Percentiles rank a stretch among this genome's conserved stretches.
Conservation (phyloP, 30 jellyfish, hydroid and myxozoan species). For the Nemopilema nomurai region DNA sequence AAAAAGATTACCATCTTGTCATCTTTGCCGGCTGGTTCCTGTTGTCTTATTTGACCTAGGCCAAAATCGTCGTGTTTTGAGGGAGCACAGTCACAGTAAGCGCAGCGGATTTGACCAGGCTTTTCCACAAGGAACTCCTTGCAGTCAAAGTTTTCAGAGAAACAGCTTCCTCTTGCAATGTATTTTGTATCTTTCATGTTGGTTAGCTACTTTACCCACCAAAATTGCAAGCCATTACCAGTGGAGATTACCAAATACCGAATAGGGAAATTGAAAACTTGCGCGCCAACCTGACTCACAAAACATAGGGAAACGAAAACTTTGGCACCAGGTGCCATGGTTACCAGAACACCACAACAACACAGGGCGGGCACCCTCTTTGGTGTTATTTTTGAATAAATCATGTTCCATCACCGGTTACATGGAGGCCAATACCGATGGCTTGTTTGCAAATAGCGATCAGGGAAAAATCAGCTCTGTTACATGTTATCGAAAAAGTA, state of each 20-base stretch:
- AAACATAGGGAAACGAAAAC: neutral
- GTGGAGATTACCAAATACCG: too few relatives aligned
- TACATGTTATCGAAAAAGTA: neutral
- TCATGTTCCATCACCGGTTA: neutral
- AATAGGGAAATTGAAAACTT: too few relatives aligned
- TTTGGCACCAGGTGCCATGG: neutral
- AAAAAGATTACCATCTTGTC: neutral
- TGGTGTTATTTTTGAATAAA: neutral
- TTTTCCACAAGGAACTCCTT: neutral
- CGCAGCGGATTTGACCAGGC: neutral
- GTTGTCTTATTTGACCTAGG: neutral
- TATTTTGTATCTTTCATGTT: neutral
- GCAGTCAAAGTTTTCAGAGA: neutral
- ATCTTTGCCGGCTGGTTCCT: neutral
- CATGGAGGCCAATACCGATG: neutral
- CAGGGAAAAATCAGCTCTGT: neutral
- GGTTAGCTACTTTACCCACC: too few relatives aligned
- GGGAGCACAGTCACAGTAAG: slow-evolving; percentile 4
- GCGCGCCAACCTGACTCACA: too few relatives aligned
- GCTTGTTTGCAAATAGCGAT: neutral
- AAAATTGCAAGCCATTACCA: too few relatives aligned
- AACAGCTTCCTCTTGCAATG: slow-evolving; percentile 6
- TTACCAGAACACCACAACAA: neutral
- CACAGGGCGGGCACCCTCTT: neutral
- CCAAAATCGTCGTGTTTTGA: neutral